Percentiles rank a stretch among this genome's conserved stretches.
phyloP scores from a whole-genome alignment of 2,113 vertebrate genomes.

The Pedionomus torquatus region DNA sequence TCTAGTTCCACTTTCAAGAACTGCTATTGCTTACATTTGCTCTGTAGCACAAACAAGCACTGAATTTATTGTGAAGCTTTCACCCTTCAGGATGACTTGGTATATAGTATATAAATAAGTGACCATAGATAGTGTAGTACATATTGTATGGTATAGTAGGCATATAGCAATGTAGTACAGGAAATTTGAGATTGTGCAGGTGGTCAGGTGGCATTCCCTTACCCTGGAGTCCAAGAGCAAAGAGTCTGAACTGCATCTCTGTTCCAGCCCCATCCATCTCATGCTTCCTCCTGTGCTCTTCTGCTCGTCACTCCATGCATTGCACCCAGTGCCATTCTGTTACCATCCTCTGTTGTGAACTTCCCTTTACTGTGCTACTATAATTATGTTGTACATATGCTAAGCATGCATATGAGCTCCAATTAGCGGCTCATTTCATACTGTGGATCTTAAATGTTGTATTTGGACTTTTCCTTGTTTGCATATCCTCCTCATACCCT shows the following conservation, averaged over 20 bases:
- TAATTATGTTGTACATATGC: not conserved
- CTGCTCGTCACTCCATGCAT: rapidly evolving
- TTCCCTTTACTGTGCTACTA: not conserved
- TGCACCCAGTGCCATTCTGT: rapidly evolving
- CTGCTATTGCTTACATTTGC: not conserved
- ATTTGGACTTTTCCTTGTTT: not conserved
- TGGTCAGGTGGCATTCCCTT: not conserved
- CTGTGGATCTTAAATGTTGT: not conserved
- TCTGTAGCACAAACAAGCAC: not conserved
- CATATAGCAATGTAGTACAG: not conserved
- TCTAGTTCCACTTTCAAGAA: not conserved
- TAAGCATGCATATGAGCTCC: not conserved
- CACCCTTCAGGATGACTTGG: not conserved
- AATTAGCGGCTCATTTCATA: not conserved
- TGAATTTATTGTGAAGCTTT: not conserved
- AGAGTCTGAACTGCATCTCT: not conserved
- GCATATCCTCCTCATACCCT: not conserved
- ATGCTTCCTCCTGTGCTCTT: rapidly evolving
- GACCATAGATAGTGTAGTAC: not conserved
- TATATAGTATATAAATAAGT: not conserved
- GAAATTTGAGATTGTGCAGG: not conserved
- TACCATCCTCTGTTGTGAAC: not conserved
- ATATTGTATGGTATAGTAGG: rapidly evolving
- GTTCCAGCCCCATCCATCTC: not conserved
- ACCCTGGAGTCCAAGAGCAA: not conserved